A percentile compares a stretch with the other conserved stretches of the same genome.
These are phyloP conservation scores for Notolepis coatsorum DNA, from an alignment of 2,797 vertebrate genomes.

Conservation along the genomic window DNA sequence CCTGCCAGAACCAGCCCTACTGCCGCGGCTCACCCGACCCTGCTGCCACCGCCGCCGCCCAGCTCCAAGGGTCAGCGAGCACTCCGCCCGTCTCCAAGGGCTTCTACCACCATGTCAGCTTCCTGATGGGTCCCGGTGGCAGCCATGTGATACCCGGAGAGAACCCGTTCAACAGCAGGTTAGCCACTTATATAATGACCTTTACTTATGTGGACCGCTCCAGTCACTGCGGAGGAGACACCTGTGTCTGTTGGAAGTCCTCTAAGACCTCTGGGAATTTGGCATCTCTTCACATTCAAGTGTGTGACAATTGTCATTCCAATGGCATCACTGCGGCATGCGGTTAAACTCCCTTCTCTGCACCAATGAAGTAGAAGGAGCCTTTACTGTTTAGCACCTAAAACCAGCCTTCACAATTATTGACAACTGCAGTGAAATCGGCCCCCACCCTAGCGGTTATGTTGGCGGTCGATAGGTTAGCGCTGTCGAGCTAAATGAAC, in stretches of 20 bases:
- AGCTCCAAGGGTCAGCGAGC: constrained; percentile 80
- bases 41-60: constrained; percentile 85
- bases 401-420: too few species aligned
- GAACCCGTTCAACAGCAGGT: constrained; percentile 97
- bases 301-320: constrained; percentile 61
- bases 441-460: too few species aligned
- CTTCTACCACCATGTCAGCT: constrained; percentile 93
- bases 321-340: constrained; percentile 24
- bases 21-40: constrained; percentile 96
- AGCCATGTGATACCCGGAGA: constrained; percentile 92
- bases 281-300: constrained; percentile 3
- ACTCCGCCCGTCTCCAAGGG: constrained; percentile 86
- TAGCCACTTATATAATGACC: constrained; percentile 45
- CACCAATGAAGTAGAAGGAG: not conserved
- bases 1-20: constrained; percentile 94
- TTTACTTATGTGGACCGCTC: constrained; percentile 56
- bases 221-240: constrained; percentile 39
- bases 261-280: constrained; percentile 40
- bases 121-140: constrained; percentile 91
- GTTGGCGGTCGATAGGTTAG: too few species aligned
- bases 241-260: constrained; percentile 61
- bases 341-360: not conserved
- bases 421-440: too few species aligned
- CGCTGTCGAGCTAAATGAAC: too few species aligned
- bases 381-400: too few species aligned